These are phyloP conservation scores for Heliornis fulica DNA, from an alignment of 2,113 vertebrate genomes.

Conservation along the genomic window DNA sequence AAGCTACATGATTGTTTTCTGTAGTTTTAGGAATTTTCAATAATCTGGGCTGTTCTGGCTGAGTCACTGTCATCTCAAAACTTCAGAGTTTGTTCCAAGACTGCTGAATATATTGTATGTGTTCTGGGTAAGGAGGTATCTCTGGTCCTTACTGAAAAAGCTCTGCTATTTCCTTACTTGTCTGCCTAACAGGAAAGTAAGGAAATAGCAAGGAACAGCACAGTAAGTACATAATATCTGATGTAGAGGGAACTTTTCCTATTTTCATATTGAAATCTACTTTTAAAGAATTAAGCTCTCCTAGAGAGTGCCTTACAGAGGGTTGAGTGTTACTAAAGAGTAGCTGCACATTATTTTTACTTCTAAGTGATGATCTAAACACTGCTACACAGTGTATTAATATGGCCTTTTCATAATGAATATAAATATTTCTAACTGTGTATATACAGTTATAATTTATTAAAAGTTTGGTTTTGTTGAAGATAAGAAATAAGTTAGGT, in stretches of 20 bases:
- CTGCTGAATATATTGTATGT: fast-evolving
- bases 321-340: not conserved
- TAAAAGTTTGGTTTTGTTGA: not conserved
- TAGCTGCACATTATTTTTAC: not conserved
- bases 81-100: not conserved
- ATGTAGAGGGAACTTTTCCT: not conserved
- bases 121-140: not conserved
- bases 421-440: not conserved
- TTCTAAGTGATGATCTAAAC: not conserved
- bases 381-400: not conserved
- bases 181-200: not conserved
- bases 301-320: not conserved
- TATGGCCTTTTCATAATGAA: not conserved
- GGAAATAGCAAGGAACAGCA: not conserved
- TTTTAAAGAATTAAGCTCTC: not conserved
- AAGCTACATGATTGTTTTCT: not conserved
- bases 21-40: not conserved
- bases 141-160: not conserved
- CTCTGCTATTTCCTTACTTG: not conserved
- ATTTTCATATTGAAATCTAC: not conserved
- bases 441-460: not conserved
- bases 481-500: not conserved
- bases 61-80: not conserved
- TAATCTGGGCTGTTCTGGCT: not conserved
- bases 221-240: not conserved